Conservation (phyloP, 1,140 invertebrate genomes). For the Sitophilus oryzae region DNA sequence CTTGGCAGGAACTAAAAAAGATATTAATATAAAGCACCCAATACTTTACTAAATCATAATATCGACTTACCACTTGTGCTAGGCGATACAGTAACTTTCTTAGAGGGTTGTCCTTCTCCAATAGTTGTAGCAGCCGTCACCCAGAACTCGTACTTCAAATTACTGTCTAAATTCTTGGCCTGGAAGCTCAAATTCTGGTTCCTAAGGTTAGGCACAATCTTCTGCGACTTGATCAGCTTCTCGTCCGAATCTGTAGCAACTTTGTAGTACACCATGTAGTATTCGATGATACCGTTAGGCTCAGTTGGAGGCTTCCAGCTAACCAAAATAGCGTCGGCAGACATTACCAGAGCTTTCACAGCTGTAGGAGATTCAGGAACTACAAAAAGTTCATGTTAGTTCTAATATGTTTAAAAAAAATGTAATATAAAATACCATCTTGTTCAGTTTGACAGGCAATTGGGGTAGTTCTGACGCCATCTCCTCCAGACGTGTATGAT, state of each 20-base stretch:
- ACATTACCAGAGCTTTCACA: conserved; percentile 89
- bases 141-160: conserved; percentile 86
- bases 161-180: conserved; percentile 74
- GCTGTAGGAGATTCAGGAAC: conserved; percentile 88
- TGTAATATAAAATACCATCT: conserved; percentile 62
- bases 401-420: not conserved
- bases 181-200: conserved; percentile 64
- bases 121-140: conserved; percentile 89
- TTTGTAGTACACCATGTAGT: conserved; percentile 89
- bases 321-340: conserved; percentile 81
- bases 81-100: conserved; percentile 75
- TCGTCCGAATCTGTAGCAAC: conserved; percentile 52
- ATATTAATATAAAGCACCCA: conserved; percentile 4
- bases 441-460: conserved; percentile 94
- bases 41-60: too few species aligned
- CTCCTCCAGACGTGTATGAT: conserved; percentile 91
- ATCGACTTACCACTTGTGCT: conserved; percentile 66
- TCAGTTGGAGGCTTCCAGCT: conserved; percentile 89
- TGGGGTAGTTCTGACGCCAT: conserved; percentile 83
- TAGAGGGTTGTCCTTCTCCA: conserved; percentile 84
- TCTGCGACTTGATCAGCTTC: conserved; percentile 46
- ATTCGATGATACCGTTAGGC: conserved; percentile 87
- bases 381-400: conserved; percentile 43
- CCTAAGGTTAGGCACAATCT: conserved; percentile 40
- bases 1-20: conserved; percentile 75